Evolutionary conservation across 1,140 invertebrate genomes (phyloP), one percentile per base, ranked within the genome.

Genomic region (Tetranychus cinnabarinus): DNA sequence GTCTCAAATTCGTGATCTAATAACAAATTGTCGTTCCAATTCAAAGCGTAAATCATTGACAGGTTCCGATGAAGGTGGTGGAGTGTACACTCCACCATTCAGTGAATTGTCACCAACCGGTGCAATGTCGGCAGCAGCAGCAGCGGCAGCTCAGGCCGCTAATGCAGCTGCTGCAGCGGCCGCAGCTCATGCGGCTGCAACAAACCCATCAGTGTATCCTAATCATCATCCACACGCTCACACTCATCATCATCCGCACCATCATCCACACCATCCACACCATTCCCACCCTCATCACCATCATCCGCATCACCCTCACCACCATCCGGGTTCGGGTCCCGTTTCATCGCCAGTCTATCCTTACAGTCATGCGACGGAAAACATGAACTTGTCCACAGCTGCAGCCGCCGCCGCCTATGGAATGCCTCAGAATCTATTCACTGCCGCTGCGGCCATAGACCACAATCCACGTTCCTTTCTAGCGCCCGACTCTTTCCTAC

Each of bases 1-100:
- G 71, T 90, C 87, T 6, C 88, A 92, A 72, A 75, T 91, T 4
- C 75, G 88, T 39, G 90, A 95, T 72, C 91, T 92, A 70, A 75
- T 93, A 6, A 89, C 87, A 5, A 90, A 86, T 1, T 91, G 88
- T 71, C 34, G 42, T 8, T 23, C 60, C 61, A 35, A 13, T 15
- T 47, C 56, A 10, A 45, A 57, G 4, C 4, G 56, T 35, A 39
- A 57, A n/a, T n/a, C 56, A 13, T 13, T 57, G 2, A 36, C 56
- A 10, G n/a, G 34, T 34, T n/a, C 10, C 8, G 56, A 45, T 10
- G 56, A 57, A 36, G 7, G n/a, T 54, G 15, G 46, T 31, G 12
- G 31, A 35, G 7, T 56, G 1, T 56, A 42, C 10, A 42, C 39
- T 10, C 39, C 39, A 1, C 39, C 39, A 5, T 42, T 42, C 10